phyloP scores from a whole-genome alignment of 2,113 vertebrate genomes.

The Delphinus delphis region DNA sequence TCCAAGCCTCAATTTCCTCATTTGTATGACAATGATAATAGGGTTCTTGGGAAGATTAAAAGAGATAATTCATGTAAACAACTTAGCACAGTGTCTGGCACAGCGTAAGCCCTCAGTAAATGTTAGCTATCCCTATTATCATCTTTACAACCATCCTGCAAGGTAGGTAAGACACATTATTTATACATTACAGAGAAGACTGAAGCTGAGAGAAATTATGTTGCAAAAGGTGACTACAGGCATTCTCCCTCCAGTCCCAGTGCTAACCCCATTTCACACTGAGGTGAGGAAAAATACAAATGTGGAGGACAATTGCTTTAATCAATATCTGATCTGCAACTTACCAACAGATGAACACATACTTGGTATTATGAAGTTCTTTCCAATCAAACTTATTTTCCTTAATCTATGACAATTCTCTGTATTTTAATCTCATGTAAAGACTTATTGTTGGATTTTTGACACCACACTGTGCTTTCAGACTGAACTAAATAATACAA shows the following conservation, averaged over 20 bases:
- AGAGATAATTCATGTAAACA: constrained; percentile 52
- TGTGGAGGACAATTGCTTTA: not conserved
- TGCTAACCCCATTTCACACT: not conserved
- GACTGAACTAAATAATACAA: not conserved
- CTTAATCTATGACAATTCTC: not conserved
- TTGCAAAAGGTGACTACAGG: not conserved
- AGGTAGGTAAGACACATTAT: not conserved
- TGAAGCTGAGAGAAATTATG: constrained; percentile 9
- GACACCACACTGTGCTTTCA: not conserved
- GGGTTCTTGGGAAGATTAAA: constrained; percentile 50
- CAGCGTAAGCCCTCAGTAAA: constrained; percentile 37
- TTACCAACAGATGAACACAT: not conserved
- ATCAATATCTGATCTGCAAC: not conserved
- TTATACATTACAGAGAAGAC: constrained; percentile 54
- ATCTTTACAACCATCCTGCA: not conserved
- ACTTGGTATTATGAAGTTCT: not conserved
- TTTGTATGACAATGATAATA: constrained; percentile 44
- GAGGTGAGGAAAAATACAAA: not conserved
- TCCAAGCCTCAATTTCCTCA: constrained; percentile 55
- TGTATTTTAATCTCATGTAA: constrained; percentile 10
- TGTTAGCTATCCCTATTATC: constrained; percentile 29
- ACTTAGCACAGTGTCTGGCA: constrained; percentile 61
- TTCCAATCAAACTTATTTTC: not conserved
- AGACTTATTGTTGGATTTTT: not conserved
- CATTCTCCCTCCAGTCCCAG: not conserved